Conservation (phyloP, 2,113 vertebrate species). For the Nannospalax galili region DNA sequence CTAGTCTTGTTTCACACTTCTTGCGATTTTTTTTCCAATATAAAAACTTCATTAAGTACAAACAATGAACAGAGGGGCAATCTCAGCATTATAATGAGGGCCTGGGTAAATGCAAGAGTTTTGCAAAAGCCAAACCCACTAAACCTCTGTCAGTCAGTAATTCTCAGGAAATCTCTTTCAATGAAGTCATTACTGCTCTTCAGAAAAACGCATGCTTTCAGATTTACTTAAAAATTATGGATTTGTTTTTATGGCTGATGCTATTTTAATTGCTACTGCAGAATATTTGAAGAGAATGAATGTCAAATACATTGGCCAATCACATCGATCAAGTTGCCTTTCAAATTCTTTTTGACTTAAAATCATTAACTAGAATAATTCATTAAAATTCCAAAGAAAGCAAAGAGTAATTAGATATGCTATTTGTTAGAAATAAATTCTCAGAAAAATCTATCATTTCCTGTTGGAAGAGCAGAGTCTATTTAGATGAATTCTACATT, state of each 20-base stretch:
- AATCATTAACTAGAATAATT: slow-evolving; percentile 65
- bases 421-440: slow-evolving; percentile 53
- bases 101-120: slow-evolving; percentile 56
- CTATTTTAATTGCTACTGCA: slow-evolving; percentile 42
- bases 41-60: slow-evolving; percentile 62
- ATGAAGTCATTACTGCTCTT: slow-evolving; percentile 72
- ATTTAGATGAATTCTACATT: slow-evolving; percentile 47
- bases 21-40: neutral
- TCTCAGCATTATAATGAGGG: slow-evolving; percentile 59
- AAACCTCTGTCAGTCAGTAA: slow-evolving; percentile 69
- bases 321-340: slow-evolving; percentile 46
- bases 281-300: slow-evolving; percentile 55
- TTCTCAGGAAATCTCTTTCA: slow-evolving; percentile 71
- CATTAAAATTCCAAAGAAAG: slow-evolving; percentile 49
- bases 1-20: neutral
- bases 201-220: slow-evolving; percentile 67
- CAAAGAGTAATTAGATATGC: slow-evolving; percentile 60
- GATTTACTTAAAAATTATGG: slow-evolving; percentile 70
- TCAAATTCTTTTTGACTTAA: slow-evolving; percentile 62
- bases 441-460: slow-evolving; percentile 61
- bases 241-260: slow-evolving; percentile 64
- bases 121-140: slow-evolving; percentile 51
- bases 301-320: slow-evolving; percentile 58
- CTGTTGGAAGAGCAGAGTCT: neutral
- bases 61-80: slow-evolving; percentile 64